Percentiles rank a stretch among this genome's conserved stretches.
Evolutionary conservation across 2,113 vertebrate genomes (phyloP).

Genomic region (Azemiops feae): DNA sequence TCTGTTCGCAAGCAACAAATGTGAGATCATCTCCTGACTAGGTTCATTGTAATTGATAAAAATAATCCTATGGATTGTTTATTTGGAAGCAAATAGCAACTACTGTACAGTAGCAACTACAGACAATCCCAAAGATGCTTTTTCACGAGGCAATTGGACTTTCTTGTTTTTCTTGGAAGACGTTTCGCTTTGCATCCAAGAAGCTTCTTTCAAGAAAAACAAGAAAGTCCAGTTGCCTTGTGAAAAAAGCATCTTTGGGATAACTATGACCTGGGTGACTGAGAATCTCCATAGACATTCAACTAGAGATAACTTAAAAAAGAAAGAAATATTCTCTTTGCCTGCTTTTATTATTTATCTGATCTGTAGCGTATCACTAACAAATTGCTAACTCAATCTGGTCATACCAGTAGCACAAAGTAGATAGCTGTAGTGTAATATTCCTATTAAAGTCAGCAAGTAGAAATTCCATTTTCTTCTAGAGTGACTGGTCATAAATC

Average conservation of each 20-base stretch:
- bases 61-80: neutral
- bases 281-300: too few relatives aligned
- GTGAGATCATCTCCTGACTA: neutral
- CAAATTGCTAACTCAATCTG: neutral
- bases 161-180: too few relatives aligned
- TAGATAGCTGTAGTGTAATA: neutral
- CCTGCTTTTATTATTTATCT: neutral
- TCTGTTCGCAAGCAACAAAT: neutral
- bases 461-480: neutral
- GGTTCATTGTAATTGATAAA: neutral
- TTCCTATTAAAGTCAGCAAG: neutral
- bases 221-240: too few relatives aligned
- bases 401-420: neutral
- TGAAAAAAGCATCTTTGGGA: too few relatives aligned
- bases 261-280: too few relatives aligned
- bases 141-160: too few relatives aligned
- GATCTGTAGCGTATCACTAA: neutral
- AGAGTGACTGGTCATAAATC: neutral
- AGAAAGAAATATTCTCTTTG: neutral
- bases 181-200: too few relatives aligned
- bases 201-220: too few relatives aligned
- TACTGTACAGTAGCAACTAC: neutral
- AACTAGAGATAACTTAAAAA: neutral
- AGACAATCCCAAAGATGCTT: neutral
- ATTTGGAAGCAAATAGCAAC: neutral